Base-by-base conservation (phyloP, 1,140 invertebrate genomes). In the Phthorimaea operculella region DNA sequence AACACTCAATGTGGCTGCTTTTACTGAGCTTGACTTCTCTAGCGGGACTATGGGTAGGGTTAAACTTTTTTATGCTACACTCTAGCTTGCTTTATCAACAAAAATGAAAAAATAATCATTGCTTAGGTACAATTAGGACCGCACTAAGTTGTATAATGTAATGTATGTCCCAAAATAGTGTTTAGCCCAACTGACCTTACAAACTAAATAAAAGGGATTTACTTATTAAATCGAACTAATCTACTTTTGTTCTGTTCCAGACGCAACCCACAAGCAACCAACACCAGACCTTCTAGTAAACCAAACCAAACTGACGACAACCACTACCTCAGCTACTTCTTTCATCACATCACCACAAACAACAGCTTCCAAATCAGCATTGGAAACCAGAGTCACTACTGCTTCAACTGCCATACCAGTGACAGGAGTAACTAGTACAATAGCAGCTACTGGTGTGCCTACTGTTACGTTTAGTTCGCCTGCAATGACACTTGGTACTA, bases 1-100 rank as follows among this genome's bases (percentile, higher is more conserved):
- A 10, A 93, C 93, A n/a, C 87, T 95, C 54, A 93, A 94, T 68
- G 92, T 94, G 53, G 92, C 95, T 87, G 89, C 91, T 0, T 94
- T 93, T 69, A 89, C 92, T 60, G 92, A 93, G 64, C 70, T 93
- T 15, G 89, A 85, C 48, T 63, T 85, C 9, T 72, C 12, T 9
- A 15, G 11, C 44, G 44, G 44, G 14, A 42, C 39, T 42, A 42
- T 42, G 14, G 39, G 39, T 42, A 14, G 1, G 39, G n/a, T n/a
- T n/a, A n/a, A n/a, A n/a, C n/a, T n/a, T n/a, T n/a, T n/a, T n/a
- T n/a, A n/a, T n/a, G n/a, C n/a, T n/a, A n/a, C n/a, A n/a, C n/a
- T n/a, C n/a, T n/a, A n/a, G n/a, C n/a, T n/a, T n/a, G n/a, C n/a
- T n/a, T n/a, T n/a, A n/a, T n/a, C n/a, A n/a, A n/a, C n/a, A n/a